Base-by-base conservation (phyloP, 2,888 invertebrate genomes). In the Bombyx huttoni region DNA sequence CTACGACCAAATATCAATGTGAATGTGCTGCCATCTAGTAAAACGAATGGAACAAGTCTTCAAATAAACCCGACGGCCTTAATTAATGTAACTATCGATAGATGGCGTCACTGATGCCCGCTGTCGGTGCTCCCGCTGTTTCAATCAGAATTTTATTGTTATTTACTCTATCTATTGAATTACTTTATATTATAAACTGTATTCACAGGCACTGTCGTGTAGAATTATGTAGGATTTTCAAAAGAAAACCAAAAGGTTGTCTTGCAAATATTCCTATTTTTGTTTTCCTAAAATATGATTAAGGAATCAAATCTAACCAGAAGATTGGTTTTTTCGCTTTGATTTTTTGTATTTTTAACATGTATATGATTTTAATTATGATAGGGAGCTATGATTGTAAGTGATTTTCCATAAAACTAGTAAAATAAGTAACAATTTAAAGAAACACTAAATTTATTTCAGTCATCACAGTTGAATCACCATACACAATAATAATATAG, bases 381-480 rank as follows among this genome's bases (percentile, higher is more conserved):
- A n/a, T n/a, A n/a, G n/a, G n/a, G n/a, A n/a, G 40, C 6, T 40
- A 3, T 40, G 9, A 8, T 40, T 40, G 2, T 40, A 40, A 40
- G 40, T 40, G 3, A 24, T 24, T 24, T 24, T 40, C 40, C 6
- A 40, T 2, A 40, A 40, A 10, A 51, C 47, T 40, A 33, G 33
- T 13, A 59, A 70, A 68, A 62, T 51, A 68, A 70, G 68, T 58
- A 56, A 58, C 53, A 12, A 52, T 60, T 56, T 56, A 70, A 70
- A 76, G 77, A 67, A 76, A 68, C 62, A 65, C 62, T 63, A 60
- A 40, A 64, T 70, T 72, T 71, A 78, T 51, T 51, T 51, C 50
- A 51, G 50, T 51, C 50, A 68, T 69, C 66, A 65, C 64, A 63
- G 62, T 58, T 57, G 53, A 64, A 65, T 68, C 70, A 69, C 67